Conservation (phyloP, 2,888 invertebrate genomes). For the Entomobrya proxima region DNA sequence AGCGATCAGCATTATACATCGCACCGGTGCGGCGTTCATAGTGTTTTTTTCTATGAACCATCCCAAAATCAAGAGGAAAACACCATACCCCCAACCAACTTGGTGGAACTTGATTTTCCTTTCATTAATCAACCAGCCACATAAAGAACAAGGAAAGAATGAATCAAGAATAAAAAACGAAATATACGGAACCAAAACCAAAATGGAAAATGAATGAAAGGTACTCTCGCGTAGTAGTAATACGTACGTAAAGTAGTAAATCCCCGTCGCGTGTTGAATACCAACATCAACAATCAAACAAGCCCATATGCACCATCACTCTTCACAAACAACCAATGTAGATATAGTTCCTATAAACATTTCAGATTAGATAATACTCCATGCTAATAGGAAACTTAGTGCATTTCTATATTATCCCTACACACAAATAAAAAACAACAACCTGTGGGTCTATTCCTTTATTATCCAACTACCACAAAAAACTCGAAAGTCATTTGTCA, state of each 20-base stretch:
- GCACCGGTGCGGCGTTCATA: too few relatives aligned
- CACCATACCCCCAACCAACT: background rate
- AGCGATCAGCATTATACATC: too few relatives aligned
- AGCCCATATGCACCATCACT: background rate
- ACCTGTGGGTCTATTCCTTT: background rate
- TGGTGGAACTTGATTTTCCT: slow-evolving; percentile 43
- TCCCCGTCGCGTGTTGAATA: slow-evolving; percentile 48
- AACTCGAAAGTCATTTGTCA: slow-evolving; percentile 3
- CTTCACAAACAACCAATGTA: slow-evolving; percentile 8
- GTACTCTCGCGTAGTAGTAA: too few relatives aligned
- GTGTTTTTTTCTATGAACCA: too few relatives aligned
- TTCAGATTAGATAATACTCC: background rate
- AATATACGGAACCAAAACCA: background rate
- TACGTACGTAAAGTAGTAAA: too few relatives aligned
- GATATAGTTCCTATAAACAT: background rate
- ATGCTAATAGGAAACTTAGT: too few relatives aligned
- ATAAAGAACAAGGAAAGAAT: background rate
- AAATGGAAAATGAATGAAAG: slow-evolving; percentile 1
- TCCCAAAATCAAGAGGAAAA: background rate
- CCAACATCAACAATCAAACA: slow-evolving; percentile 14
- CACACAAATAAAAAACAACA: background rate
- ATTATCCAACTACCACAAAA: background rate
- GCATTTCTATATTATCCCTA: background rate
- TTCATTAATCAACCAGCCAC: slow-evolving; percentile 33
- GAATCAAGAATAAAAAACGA: background rate